Conservation (phyloP, 2,888 invertebrate genomes). For the Erynnis tages region DNA sequence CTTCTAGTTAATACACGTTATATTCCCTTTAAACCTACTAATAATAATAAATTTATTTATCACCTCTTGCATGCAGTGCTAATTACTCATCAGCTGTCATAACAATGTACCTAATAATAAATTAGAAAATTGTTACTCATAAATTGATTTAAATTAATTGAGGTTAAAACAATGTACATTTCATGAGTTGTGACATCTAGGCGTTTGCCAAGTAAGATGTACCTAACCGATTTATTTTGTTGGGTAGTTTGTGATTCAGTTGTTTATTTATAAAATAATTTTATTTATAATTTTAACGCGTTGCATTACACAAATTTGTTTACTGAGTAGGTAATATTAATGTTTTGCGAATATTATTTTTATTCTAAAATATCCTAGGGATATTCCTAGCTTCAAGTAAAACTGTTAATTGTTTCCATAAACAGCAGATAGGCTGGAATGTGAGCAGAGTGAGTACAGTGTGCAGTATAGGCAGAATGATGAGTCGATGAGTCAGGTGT, state of each 20-base stretch:
- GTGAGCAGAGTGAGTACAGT: no score
- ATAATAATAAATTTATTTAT: slow-evolving; percentile 2
- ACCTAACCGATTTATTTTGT: no score
- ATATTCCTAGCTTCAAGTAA: not conserved
- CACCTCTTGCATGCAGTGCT: slow-evolving; percentile 1
- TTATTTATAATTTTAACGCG: not conserved
- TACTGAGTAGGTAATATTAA: no score
- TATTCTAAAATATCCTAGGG: not conserved
- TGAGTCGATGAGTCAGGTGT: slow-evolving; percentile 65
- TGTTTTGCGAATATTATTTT: not conserved
- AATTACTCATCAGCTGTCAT: slow-evolving; percentile 19
- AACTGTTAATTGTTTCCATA: slow-evolving; percentile 6
- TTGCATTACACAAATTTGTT: no score
- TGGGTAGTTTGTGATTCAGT: not conserved
- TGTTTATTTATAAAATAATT: not conserved
- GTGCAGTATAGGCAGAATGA: no score
- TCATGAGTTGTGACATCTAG: slow-evolving; percentile 4
- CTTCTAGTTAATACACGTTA: no score
- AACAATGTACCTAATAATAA: slow-evolving; percentile 25
- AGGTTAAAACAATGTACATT: not conserved
- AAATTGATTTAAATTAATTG: slow-evolving; percentile 22
- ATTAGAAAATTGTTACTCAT: slow-evolving; percentile 3
- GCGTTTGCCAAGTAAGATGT: no score
- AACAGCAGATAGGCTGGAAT: slow-evolving; percentile 18
- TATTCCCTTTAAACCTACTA: not conserved